Evolutionary conservation across 1,140 invertebrate species (phyloP), one percentile per base, ranked within the genome.

Genomic region (Eumaeus atala): DNA sequence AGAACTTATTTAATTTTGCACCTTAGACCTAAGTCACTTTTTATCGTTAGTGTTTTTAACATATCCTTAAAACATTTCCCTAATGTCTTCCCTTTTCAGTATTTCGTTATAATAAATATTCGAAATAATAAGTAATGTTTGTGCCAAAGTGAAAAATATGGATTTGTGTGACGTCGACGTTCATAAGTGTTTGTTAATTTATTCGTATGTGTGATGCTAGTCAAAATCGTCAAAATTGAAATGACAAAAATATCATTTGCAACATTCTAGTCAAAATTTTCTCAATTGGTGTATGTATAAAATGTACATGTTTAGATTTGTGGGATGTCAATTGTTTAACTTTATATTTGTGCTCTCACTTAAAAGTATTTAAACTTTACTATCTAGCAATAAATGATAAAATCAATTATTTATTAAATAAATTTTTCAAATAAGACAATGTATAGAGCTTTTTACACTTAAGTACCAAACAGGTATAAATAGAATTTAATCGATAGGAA

Each of bases 381-480:
- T 53, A 44, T 42, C 51, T 83, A 83, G 78, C 78, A 87, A 87
- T 84, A 84, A 78, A 80, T 84, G 71, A 84, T 84, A 73, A 84
- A 87, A 83, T 87, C 84, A 87, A 87, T 87, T 87, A 84, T 84
- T 81, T 82, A 79, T 84, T 74, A 61, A 63, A 61, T 61, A 62
- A 60, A 66, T 68, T 52, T n/a, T 61, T 54, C 58, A 74, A 77
- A 71, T 84, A 84, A 82, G 78, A 80, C 72, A 84, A 81, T 84
- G 84, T 87, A 87, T 87, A 84, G 84, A 87, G 84, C 84, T 87
- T 87, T 73, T 75, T 87, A 87, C 70, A 68, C 69, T 69, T 83
- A 84, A 84, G 81, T 84, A 76, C 73, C 72, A 82, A 66, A 79
- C 74, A 84, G 73, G 74, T 81, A 66, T 76, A 73, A 70, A 77